A percentile compares a stretch with the other conserved stretches of the same genome.
These are phyloP conservation scores for Sebastes oblongus DNA, from an alignment of 2,797 vertebrate genomes.

Conservation along the genomic window DNA sequence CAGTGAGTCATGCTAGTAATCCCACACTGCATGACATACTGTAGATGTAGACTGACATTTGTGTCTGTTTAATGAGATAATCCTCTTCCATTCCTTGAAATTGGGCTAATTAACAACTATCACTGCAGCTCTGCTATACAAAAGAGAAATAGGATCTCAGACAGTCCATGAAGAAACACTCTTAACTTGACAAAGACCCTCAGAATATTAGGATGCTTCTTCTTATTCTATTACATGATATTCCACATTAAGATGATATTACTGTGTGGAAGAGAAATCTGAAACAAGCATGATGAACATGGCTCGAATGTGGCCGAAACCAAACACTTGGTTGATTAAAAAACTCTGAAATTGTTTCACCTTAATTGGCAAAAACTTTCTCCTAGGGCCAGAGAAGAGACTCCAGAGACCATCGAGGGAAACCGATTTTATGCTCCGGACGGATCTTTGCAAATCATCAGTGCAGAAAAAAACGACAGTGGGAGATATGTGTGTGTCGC, in stretches of 20 bases:
- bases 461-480: constrained; percentile 81
- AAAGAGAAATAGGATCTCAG: constrained; percentile 30
- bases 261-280: not conserved
- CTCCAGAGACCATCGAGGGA: constrained; percentile 65
- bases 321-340: not conserved
- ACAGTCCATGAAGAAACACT: constrained; percentile 18
- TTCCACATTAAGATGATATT: not conserved
- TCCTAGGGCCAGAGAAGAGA: constrained; percentile 83
- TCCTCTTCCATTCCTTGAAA: constrained; percentile 43
- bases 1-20: constrained; percentile 39
- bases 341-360: not conserved
- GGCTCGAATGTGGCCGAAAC: not conserved
- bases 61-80: constrained; percentile 53
- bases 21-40: constrained; percentile 10
- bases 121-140: constrained; percentile 12
- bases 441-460: constrained; percentile 86
- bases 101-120: constrained; percentile 27
- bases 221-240: not conserved
- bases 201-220: not conserved
- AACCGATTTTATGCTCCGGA: constrained; percentile 75
- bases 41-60: constrained; percentile 28
- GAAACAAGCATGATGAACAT: not conserved
- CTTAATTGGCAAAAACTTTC: not conserved
- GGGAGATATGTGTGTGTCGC: constrained; percentile 89
- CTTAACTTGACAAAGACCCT: constrained; percentile 12